Evolutionary conservation across 2,888 invertebrate genomes (phyloP).

Genomic region (Prosapia bicincta): DNA sequence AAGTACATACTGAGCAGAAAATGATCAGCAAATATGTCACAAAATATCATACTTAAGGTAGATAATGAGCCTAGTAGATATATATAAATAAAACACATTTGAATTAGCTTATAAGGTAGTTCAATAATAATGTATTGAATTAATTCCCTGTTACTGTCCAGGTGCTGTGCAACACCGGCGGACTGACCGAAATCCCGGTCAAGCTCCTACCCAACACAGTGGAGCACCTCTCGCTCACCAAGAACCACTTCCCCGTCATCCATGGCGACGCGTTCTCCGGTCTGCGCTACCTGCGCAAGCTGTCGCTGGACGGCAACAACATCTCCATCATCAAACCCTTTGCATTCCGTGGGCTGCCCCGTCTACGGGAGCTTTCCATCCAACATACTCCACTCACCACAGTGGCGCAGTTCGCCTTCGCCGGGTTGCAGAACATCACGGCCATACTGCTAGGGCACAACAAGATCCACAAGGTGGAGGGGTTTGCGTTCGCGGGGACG

Average conservation of each 20-base stretch:
- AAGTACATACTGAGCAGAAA: no score
- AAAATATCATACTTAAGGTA: no score
- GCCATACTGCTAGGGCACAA: constrained; percentile 67
- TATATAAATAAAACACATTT: no score
- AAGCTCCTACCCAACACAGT: constrained; percentile 70
- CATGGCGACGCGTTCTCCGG: constrained; percentile 80
- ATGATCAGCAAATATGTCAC: no score
- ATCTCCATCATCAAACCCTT: constrained; percentile 78
- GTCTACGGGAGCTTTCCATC: constrained; percentile 75
- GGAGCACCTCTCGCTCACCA: constrained; percentile 80
- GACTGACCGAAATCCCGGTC: constrained; percentile 73
- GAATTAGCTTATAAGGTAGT: no score
- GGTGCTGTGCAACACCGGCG: constrained; percentile 87
- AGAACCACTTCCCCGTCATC: constrained; percentile 78
- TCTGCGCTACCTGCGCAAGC: constrained; percentile 73
- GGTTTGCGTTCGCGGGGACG: constrained; percentile 83
- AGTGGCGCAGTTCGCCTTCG: constrained; percentile 80
- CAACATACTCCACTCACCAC: constrained; percentile 80
- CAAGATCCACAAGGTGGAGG: constrained; percentile 61
- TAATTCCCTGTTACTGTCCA: constrained; percentile 46
- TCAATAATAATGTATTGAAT: no score
- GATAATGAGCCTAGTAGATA: no score
- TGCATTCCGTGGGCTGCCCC: constrained; percentile 78
- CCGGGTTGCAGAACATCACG: constrained; percentile 76
- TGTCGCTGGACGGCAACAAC: constrained; percentile 84